A percentile compares a stretch with the other conserved stretches of the same genome.
These are phyloP conservation scores for Pseudeuparius sepicola DNA, from an alignment of 2,888 invertebrate species.

Conservation along the genomic window DNA sequence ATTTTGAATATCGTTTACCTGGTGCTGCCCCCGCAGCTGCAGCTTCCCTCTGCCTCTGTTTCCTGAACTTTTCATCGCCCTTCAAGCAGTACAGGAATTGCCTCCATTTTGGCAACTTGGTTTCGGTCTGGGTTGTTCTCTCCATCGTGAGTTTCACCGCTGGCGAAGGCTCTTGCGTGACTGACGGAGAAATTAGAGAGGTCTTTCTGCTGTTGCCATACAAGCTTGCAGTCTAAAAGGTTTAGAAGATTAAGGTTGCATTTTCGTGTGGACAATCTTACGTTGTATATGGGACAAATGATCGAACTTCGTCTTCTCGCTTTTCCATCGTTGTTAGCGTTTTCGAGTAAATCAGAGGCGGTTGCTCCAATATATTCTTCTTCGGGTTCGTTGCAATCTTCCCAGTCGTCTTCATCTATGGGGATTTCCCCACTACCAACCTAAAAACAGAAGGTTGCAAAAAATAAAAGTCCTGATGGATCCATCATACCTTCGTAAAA, in stretches of 20 bases:
- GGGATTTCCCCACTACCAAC: constrained; percentile 72
- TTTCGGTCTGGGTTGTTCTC: constrained; percentile 74
- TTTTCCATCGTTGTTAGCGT: constrained; percentile 21
- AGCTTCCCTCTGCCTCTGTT: constrained; percentile 63
- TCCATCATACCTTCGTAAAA: constrained; percentile 66
- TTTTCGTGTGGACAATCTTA: constrained; percentile 30
- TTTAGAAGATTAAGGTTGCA: not conserved
- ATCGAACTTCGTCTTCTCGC: constrained; percentile 43
- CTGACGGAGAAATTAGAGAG: constrained; percentile 26
- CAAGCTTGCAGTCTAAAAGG: constrained; percentile 38
- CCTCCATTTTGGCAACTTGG: constrained; percentile 62
- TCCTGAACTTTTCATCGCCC: constrained; percentile 66
- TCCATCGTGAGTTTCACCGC: constrained; percentile 61
- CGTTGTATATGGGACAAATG: constrained; percentile 55
- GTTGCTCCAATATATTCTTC: constrained; percentile 43
- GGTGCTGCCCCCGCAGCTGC: constrained; percentile 52
- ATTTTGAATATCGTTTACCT: constrained; percentile 11
- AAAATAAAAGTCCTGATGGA: not conserved
- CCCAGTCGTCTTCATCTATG: constrained; percentile 74
- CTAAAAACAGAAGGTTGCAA: constrained; percentile 12
- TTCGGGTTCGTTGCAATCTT: constrained; percentile 52
- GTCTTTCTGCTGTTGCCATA: constrained; percentile 35
- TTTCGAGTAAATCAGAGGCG: constrained; percentile 31
- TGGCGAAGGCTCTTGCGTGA: constrained; percentile 21
- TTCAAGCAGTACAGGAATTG: constrained; percentile 73